These are phyloP conservation scores for Albula glossodonta DNA, from an alignment of 2,113 vertebrate species.

Conservation along the genomic window DNA sequence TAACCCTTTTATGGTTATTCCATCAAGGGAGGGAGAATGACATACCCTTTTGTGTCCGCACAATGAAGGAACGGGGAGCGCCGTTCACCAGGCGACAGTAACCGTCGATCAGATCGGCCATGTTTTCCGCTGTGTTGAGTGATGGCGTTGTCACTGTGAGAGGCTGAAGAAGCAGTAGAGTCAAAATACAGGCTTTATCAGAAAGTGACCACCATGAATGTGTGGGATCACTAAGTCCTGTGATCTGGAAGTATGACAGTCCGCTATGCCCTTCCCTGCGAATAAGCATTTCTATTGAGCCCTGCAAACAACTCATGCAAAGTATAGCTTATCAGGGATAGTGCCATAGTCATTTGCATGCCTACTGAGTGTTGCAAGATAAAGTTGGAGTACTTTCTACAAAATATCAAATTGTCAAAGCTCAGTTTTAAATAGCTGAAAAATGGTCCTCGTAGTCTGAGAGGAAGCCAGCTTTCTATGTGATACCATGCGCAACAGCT, in stretches of 20 bases:
- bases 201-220: slow-evolving; percentile 32
- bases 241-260: background rate
- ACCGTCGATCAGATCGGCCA: slow-evolving; percentile 97
- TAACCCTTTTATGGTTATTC: too few species aligned
- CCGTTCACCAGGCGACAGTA: slow-evolving; percentile 93
- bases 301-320: background rate
- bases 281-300: background rate
- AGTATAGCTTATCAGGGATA: background rate
- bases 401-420: background rate
- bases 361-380: background rate
- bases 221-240: slow-evolving; percentile 42
- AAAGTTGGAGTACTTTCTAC: background rate
- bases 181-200: slow-evolving; percentile 68
- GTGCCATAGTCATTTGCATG: background rate
- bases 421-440: background rate
- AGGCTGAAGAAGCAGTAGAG: slow-evolving; percentile 70
- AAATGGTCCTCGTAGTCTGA: background rate
- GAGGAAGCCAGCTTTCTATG: background rate
- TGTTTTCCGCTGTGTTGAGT: slow-evolving; percentile 95
- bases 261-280: background rate
- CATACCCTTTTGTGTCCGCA: slow-evolving; percentile 93
- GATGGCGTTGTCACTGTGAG: slow-evolving; percentile 93
- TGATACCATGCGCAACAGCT: background rate
- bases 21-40: background rate
- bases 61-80: slow-evolving; percentile 86